Conservation (phyloP, 2,797 vertebrate genomes). For the Sorex maritimensis region DNA sequence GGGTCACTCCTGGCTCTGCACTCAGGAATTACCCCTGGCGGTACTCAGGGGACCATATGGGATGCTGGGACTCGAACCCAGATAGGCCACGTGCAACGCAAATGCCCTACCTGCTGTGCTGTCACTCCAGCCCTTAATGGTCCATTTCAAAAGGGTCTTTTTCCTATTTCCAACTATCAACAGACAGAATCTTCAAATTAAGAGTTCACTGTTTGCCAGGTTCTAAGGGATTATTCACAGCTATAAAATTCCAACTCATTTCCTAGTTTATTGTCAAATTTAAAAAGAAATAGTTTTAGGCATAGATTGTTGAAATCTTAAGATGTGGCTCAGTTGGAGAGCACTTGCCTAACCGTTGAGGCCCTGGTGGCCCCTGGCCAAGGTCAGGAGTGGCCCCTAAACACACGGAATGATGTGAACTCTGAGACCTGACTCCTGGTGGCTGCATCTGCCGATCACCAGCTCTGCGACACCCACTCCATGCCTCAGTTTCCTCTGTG, state of each 20-base stretch:
- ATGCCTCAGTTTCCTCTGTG: neutral
- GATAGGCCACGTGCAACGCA: too few species aligned
- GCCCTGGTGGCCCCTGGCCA: too few species aligned
- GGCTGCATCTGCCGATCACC: neutral
- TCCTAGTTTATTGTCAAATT: slow-evolving; percentile 68
- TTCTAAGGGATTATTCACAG: slow-evolving; percentile 65
- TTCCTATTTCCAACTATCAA: slow-evolving; percentile 60
- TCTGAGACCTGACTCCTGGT: slow-evolving; percentile 3
- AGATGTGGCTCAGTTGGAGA: too few species aligned
- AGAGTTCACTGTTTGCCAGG: slow-evolving; percentile 57
- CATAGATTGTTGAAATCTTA: too few species aligned
- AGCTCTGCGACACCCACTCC: neutral
- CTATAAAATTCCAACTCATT: slow-evolving; percentile 73
- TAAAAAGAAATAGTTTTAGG: neutral
- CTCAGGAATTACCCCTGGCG: too few species aligned
- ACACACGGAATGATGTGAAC: neutral
- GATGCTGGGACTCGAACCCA: too few species aligned
- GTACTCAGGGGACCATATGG: too few species aligned
- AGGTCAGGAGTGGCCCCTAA: too few species aligned
- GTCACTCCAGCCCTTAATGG: neutral
- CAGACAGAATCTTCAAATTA: slow-evolving; percentile 62
- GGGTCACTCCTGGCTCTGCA: too few species aligned
- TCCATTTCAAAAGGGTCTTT: slow-evolving; percentile 69
- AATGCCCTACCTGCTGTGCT: too few species aligned
- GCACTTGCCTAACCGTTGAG: too few species aligned